Evolutionary conservation across 2,797 vertebrate species (phyloP).

Genomic region (Epinephelus awoara): DNA sequence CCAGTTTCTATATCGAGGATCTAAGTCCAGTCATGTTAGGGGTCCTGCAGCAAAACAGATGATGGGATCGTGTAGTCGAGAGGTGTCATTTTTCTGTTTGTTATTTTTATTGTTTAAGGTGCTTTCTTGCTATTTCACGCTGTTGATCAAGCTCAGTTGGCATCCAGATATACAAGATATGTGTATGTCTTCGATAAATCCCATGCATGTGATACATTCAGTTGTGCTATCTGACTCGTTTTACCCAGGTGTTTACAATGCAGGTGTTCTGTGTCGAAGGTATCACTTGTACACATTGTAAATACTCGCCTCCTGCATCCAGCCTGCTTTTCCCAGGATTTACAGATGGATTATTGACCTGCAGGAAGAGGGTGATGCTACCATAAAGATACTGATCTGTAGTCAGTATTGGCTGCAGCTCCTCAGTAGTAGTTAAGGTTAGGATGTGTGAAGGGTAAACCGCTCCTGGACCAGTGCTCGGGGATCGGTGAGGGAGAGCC

Average conservation of each 20-base stretch:
- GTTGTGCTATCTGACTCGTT: background rate
- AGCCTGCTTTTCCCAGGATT: constrained; percentile 35
- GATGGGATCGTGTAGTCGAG: constrained; percentile 25
- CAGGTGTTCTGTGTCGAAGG: background rate
- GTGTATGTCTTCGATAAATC: too few relatives aligned
- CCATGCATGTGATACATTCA: background rate
- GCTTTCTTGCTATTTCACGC: background rate
- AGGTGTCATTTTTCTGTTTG: constrained; percentile 26
- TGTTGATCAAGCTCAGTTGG: background rate
- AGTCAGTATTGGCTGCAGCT: constrained; percentile 58
- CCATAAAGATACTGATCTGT: constrained; percentile 68
- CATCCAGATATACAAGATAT: background rate
- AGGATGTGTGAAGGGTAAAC: constrained; percentile 76
- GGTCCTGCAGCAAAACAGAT: constrained; percentile 31
- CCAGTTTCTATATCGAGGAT: constrained; percentile 56
- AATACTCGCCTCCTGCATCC: constrained; percentile 14
- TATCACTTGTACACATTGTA: constrained; percentile 3
- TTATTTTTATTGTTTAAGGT: background rate
- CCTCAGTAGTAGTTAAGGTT: constrained; percentile 60
- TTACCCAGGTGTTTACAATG: constrained; percentile 9
- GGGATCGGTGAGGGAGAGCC: constrained; percentile 63
- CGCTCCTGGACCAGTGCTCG: constrained; percentile 72
- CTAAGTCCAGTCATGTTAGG: constrained; percentile 42
- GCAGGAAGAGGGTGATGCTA: constrained; percentile 30
- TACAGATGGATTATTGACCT: constrained; percentile 57